phyloP scores from a whole-genome alignment of 2,113 vertebrate species.

The Asarcornis scutulata region DNA sequence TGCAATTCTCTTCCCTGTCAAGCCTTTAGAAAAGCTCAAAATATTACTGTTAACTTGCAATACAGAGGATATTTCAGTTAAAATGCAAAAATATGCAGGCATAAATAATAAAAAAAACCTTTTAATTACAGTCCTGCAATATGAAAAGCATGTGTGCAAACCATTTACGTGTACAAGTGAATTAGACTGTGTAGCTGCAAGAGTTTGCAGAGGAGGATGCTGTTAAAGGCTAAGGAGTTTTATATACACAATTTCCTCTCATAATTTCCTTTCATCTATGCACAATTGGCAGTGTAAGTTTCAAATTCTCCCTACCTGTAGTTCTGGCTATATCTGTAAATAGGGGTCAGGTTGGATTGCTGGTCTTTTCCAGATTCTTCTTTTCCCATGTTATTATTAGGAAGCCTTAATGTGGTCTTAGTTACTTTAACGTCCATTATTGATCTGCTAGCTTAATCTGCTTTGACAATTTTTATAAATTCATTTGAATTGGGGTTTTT shows the following conservation, averaged over 20 bases:
- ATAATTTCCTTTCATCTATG: background rate
- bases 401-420: background rate
- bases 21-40: background rate
- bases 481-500: background rate
- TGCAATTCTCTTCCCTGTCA: background rate
- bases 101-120: background rate
- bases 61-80: background rate
- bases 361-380: background rate
- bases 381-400: background rate
- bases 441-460: background rate
- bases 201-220: background rate
- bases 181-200: background rate
- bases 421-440: background rate
- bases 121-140: background rate
- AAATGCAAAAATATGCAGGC: background rate
- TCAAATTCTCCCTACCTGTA: background rate
- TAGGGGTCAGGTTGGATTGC: background rate
- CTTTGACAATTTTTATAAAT: background rate
- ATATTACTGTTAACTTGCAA: background rate
- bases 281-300: background rate
- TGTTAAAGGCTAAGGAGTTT: background rate
- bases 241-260: background rate
- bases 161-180: background rate
- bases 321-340: background rate
- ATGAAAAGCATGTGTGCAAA: background rate